Base-by-base conservation (phyloP, 2,888 invertebrate genomes). In the Minunthozetes semirufus region DNA sequence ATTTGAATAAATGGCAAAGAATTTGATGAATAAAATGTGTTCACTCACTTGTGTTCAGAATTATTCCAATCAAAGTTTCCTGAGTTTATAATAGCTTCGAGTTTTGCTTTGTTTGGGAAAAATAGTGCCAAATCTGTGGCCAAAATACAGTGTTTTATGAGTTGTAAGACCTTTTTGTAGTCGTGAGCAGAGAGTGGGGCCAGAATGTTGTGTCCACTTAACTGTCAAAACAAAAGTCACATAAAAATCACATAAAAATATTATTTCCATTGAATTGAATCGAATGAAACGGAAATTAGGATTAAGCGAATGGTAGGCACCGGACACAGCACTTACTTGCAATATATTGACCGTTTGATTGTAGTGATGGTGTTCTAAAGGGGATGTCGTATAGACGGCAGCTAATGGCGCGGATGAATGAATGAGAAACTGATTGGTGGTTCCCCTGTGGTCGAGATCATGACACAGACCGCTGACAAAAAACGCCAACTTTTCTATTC, bases 121-220 rank as follows among this genome's bases (percentile, higher is more conserved):
- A 92, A 93, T 0, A 88, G 83, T 0, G 91, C 92, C 79, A 93
- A 83, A 81, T 93, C 93, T 0, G 93, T 93, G 0, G 93, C 92
- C 72, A 93, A 83, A 79, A 93, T 93, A 81, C 91, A 91, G 79
- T 91, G 90, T 79, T 90, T 89, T 73, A 93, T 88, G 76, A 88
- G 86, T 50, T 89, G 86, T 72, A 93, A 82, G 1, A 91, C 89
- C 80, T 82, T 81, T 81, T 91, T 91, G 83, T 90, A 92, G 78
- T 91, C 90, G 29, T 86, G 85, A 75, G 88, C 87, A 5, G 87
- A 86, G 48, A 92, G 84, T 80, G 89, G 88, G 46, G 88, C 86
- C 82, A 93, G 90, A 76, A 93, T 92, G 80, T 93, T 93, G 83
- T 92, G 92, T 0, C 91, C 91, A 76, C 92, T 91, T 88, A 92